Base-by-base conservation (phyloP, 35 echinoderm and acorn worm genomes). In the Nesometra sesokonis region DNA sequence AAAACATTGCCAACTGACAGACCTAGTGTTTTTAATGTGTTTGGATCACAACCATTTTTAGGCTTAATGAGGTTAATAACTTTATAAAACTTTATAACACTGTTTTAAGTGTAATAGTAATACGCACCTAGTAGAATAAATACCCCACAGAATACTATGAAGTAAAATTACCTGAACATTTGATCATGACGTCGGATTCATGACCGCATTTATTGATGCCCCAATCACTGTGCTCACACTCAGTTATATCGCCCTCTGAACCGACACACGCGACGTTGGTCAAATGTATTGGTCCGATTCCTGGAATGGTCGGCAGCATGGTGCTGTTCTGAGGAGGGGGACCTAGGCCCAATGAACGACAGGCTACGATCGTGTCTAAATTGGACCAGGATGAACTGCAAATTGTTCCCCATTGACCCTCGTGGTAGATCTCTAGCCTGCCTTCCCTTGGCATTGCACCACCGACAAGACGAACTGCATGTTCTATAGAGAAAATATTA, bases 371-470 rank as follows among this genome's bases (percentile, higher is more conserved):
- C 29, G 88, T 89, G 17, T 94, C 82, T 5, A 82, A 76, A 19
- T 88, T 76, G 33, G 47, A 57, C 88, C 89, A 91, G 0, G 15
- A 46, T 2, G 52, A 67, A 27, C 80, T 43, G 46, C 93, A 94
- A n/a, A 94, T 67, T 15, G 93, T 88, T 3, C 93, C 93, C 47
- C 85, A 94, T 19, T 52, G 57, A 4, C 84, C 88, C 0, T 77
- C 33, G 46, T 89, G 90, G 35, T 82, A 43, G n/a, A 90, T 79
- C 76, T 93, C 92, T 9, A 93, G 46, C 27, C 92, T 78, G 13
- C 92, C 92, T 83, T 89, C 78, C 17, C 37, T 32, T 1, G 43
- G 43, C 27, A 77, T 35, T 23, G 33, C 21, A 21, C 88, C 88
- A 31, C 80, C 39, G 29, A 90, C 88, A 5, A 93, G 84, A 32